phyloP scores from a whole-genome alignment of 2,797 vertebrate species.

The Pseudomugil gertrudae region DNA sequence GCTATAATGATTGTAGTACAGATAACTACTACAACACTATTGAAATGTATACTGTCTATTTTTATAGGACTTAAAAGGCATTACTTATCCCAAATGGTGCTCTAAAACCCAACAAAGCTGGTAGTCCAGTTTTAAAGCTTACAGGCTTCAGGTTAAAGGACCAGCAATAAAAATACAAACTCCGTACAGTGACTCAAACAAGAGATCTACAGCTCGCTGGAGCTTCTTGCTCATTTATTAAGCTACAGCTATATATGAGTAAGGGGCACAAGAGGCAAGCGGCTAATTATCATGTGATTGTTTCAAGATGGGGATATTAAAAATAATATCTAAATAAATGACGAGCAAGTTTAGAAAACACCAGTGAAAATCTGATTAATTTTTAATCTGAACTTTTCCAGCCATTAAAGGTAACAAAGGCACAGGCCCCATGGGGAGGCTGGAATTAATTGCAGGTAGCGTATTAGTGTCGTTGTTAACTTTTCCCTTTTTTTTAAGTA shows the following conservation, averaged over 20 bases:
- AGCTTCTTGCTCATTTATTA: background rate
- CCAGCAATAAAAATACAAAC: background rate
- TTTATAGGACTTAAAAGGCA: no score
- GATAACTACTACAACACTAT: no score
- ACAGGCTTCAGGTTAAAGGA: no score
- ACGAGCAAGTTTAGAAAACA: background rate
- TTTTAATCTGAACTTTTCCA: constrained; percentile 43
- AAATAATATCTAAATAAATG: background rate
- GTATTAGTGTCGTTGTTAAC: constrained; percentile 53
- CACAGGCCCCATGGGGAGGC: constrained; percentile 27
- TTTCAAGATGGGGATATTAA: background rate
- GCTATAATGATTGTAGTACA: no score
- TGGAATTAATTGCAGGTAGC: constrained; percentile 50
- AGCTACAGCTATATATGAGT: background rate
- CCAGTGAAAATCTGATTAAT: constrained; percentile 19
- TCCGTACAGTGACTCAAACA: background rate
- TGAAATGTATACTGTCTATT: no score
- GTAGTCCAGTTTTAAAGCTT: no score
- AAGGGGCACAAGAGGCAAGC: background rate
- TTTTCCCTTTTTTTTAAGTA: constrained; percentile 31
- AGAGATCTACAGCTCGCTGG: background rate
- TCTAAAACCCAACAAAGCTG: no score
- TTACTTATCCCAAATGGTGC: no score
- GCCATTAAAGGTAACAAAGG: constrained; percentile 34
- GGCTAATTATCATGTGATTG: background rate